Evolutionary conservation across 2,888 invertebrate genomes (phyloP), one percentile per base, ranked within the genome.

Genomic region (Synanthedon formicaeformis): DNA sequence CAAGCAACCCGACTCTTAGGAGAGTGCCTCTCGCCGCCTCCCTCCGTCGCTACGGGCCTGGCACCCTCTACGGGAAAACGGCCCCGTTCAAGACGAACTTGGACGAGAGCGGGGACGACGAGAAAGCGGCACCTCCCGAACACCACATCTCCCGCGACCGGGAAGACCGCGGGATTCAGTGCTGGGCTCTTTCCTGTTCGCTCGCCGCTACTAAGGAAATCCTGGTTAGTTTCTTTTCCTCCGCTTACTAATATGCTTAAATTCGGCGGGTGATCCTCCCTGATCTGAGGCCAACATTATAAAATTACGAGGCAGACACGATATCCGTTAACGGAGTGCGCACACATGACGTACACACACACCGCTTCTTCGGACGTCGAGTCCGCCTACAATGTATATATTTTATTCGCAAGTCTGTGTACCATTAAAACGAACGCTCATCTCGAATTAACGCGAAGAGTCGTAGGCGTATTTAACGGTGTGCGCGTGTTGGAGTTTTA

Each of bases 151-250:
- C 41, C 41, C 41, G 41, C 41, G 41, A 41, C 41, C 41, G 41
- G 12, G 11, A 41, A 41, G 41, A 41, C 41, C n/a, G 41, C 41
- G 41, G n/a, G 41, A 41, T 41, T 41, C 41, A 41, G 41, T 41
- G n/a, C 41, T 41, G 41, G 41, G 41, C 41, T 41, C 11, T 41
- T 41, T 41, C 41, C 41, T 41, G 41, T 41, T 41, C 41, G 41
- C 41, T 41, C 89, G 89, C 89, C 87, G 88, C 85, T 91, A 90
- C 89, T 90, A 73, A 69, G 85, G 88, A 81, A 89, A 90, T 89
- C 88, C 84, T 84, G 58, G 86, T 90, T 89, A 84, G 85, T 90
- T 91, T 90, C 88, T 89, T 89, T 89, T 89, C 89, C 89, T 88
- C 88, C 87, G 82, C 88, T 88, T 81, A 89, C 63, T 89, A 73